Base-by-base conservation (phyloP, 2,888 invertebrate genomes). In the Muscina levida region DNA sequence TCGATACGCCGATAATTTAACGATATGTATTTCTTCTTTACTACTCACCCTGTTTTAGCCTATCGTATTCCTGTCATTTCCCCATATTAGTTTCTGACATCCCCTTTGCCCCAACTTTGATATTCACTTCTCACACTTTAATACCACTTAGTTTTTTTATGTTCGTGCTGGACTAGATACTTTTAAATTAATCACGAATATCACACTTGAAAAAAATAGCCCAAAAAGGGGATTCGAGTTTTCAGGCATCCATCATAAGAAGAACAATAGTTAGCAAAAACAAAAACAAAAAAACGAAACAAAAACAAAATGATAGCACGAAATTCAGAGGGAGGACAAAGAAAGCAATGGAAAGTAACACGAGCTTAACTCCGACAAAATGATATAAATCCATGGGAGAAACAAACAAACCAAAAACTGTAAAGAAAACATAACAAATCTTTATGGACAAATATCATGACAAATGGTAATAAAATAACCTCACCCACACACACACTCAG, bases 111-210 rank as follows among this genome's bases (percentile, higher is more conserved):
- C n/a, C n/a, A n/a, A n/a, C n/a, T n/a, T n/a, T n/a, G n/a, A n/a
- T n/a, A n/a, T n/a, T n/a, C n/a, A n/a, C n/a, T n/a, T n/a, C n/a
- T n/a, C n/a, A n/a, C n/a, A n/a, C n/a, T n/a, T n/a, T n/a, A n/a
- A n/a, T n/a, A n/a, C n/a, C n/a, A n/a, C n/a, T n/a, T n/a, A n/a
- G n/a, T n/a, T n/a, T n/a, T n/a, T n/a, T n/a, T n/a, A n/a, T n/a
- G n/a, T n/a, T n/a, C n/a, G n/a, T n/a, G n/a, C n/a, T n/a, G n/a
- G n/a, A n/a, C n/a, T n/a, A n/a, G n/a, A n/a, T 46, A 5, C 31
- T n/a, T 26, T 26, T 13, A 46, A 71, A 71, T 70, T 70, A 19
- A 53, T 70, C 68, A 70, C n/a, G 17, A 57, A 44, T 57, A 71
- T 71, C 57, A 57, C 56, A 56, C 53, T 56, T 70, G 44, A 2